phyloP scores from a whole-genome alignment of 2,888 invertebrate genomes.

The Myathropa florea region DNA sequence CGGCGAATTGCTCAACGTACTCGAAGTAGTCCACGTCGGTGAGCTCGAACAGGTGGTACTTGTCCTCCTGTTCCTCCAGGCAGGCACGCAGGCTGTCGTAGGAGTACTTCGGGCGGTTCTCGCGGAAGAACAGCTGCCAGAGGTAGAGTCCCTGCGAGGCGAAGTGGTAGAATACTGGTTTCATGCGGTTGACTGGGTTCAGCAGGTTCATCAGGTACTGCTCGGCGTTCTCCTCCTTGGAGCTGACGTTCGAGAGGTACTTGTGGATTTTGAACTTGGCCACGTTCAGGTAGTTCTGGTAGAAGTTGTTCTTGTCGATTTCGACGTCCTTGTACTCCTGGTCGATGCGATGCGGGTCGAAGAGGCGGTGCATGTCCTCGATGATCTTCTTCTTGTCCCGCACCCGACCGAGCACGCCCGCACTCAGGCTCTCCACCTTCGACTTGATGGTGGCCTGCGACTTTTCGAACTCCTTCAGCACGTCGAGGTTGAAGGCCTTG shows the following conservation, averaged over 20 bases:
- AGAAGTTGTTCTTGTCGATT: constrained; percentile 62
- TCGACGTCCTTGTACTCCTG: constrained; percentile 39
- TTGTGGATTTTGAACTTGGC: constrained; percentile 44
- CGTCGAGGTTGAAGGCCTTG: constrained; percentile 48
- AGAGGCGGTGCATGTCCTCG: constrained; percentile 32
- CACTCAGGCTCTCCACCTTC: constrained; percentile 22
- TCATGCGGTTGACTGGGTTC: constrained; percentile 59
- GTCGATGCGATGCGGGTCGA: constrained; percentile 45
- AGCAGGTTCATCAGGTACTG: constrained; percentile 57
- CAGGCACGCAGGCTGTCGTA: constrained; percentile 52
- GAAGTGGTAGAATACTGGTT: constrained; percentile 60
- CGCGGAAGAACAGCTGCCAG: constrained; percentile 63
- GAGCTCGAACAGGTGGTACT: constrained; percentile 56
- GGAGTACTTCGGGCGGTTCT: constrained; percentile 58
- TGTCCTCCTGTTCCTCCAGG: constrained; percentile 50
- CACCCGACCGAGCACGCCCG: constrained; percentile 16
- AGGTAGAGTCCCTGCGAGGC: constrained; percentile 60
- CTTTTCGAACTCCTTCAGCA: constrained; percentile 56
- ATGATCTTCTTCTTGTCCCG: constrained; percentile 52
- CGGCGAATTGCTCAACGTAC: constrained; percentile 57
- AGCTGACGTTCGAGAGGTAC: constrained; percentile 37
- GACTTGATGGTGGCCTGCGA: constrained; percentile 43
- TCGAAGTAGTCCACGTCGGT: constrained; percentile 62
- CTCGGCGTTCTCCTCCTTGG: constrained; percentile 42
- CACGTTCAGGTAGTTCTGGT: constrained; percentile 51